Conservation (phyloP, 2,113 vertebrate species). For the Scomber colias region DNA sequence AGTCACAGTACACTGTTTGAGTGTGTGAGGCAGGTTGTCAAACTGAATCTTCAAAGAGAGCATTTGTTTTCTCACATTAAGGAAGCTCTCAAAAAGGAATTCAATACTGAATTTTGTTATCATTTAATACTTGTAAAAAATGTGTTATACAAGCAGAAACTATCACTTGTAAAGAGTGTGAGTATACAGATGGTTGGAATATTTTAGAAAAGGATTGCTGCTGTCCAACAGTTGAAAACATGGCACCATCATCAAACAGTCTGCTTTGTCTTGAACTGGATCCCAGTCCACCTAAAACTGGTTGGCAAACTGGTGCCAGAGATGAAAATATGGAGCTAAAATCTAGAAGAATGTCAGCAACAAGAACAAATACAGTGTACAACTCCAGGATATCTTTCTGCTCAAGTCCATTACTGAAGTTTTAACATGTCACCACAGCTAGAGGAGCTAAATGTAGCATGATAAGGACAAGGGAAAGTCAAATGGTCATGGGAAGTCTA, state of each 20-base stretch:
- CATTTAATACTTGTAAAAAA: neutral
- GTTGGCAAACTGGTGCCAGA: neutral
- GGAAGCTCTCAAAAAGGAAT: slow-evolving; percentile 12
- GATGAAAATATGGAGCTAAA: neutral
- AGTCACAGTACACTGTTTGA: neutral
- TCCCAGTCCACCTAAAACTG: slow-evolving; percentile 1
- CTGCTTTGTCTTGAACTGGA: neutral
- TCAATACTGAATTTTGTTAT: neutral
- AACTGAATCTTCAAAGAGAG: slow-evolving; percentile 1
- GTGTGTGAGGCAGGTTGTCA: neutral
- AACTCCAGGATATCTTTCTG: neutral
- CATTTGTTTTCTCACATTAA: neutral
- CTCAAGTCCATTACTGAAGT: neutral
- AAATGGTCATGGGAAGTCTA: neutral
- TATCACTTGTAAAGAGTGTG: neutral
- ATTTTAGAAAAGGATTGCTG: neutral
- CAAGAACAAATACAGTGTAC: neutral
- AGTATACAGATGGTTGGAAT: neutral
- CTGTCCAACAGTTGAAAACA: neutral
- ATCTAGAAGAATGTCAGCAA: neutral
- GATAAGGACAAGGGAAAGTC: slow-evolving; percentile 4
- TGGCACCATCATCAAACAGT: neutral
- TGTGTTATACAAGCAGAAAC: slow-evolving; percentile 2
- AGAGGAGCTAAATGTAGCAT: neutral
- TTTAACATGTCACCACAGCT: neutral